A percentile compares a stretch with the other conserved stretches of the same genome.
These are phyloP conservation scores for Zapus hudsonius DNA, from an alignment of 2,113 vertebrate genomes.

Conservation along the genomic window DNA sequence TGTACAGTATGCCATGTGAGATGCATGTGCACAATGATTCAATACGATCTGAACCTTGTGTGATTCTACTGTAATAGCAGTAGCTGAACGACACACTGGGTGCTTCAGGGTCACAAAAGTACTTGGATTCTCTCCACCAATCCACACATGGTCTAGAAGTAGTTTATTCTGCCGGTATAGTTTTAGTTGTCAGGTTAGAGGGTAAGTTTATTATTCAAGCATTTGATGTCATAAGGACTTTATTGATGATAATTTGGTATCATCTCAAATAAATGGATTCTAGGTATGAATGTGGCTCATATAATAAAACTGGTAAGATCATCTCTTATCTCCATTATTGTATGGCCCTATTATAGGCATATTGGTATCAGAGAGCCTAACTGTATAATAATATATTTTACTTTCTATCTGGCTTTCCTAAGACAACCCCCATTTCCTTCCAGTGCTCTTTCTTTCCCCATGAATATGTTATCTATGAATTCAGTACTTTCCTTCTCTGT, in stretches of 20 bases:
- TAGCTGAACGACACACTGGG: background rate
- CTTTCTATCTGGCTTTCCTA: background rate
- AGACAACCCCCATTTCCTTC: background rate
- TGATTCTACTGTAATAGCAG: background rate
- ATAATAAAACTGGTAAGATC: background rate
- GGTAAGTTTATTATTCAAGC: background rate
- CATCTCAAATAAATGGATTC: background rate
- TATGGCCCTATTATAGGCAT: background rate
- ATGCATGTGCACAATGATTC: background rate
- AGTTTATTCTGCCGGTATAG: background rate
- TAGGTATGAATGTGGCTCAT: background rate
- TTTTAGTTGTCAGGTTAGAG: background rate
- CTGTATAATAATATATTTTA: background rate
- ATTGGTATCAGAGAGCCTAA: background rate
- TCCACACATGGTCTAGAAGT: too few species aligned
- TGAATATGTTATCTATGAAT: background rate
- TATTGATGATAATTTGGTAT: background rate
- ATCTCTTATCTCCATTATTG: background rate
- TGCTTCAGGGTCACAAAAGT: background rate
- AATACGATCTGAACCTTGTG: background rate
- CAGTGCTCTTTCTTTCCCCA: too few species aligned
- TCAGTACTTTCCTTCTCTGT: background rate
- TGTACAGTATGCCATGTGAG: background rate
- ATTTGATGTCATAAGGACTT: background rate
- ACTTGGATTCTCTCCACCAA: background rate